Evolutionary conservation across 2,113 vertebrate species (phyloP), one percentile per base, ranked within the genome.

Genomic region (Sarotherodon lohbergeri): DNA sequence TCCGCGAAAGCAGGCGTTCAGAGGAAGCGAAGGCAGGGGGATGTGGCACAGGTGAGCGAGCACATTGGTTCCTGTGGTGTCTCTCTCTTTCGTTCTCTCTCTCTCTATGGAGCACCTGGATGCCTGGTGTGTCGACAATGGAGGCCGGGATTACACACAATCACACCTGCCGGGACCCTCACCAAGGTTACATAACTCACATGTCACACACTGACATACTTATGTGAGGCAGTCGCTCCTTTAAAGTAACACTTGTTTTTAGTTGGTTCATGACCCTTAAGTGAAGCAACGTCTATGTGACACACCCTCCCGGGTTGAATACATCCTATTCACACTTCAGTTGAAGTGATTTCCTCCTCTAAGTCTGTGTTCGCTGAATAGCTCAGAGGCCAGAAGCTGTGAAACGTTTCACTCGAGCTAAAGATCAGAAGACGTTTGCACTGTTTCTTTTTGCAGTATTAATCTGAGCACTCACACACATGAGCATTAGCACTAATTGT

Each of bases 1-100:
- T 95, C 95, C 10, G 88, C 91, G 94, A 95, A 95, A 95, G 94
- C 89, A 89, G 71, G 91, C 85, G 92, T 57, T 73, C 27, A 32
- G 82, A 87, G 78, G 86, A 91, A 86, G 88, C 32, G 29, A 84
- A 39, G 61, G 54, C 56, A 80, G 73, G 80, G 86, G 84, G 89
- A 93, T 92, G 95, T 92, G 94, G 95, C 90, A 39, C 91, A 92
- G 91, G 93, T 91, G 93, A 91, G 56, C 83, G 86, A 87, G 87
- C 43, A 24, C 41, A 82, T 85, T 83, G 94, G 94, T 92, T 94
- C 86, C 84, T 95, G 94, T 88, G 94, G 95, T 93, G 87, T 93
- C 46, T 79, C 6, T 86, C 68, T 86, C 80, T 82, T n/a, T 68
- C 7, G 46, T 63, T 80, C 73, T 83, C 48, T 80, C 63, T 46